Percentiles rank a stretch among this genome's conserved stretches.
phyloP scores from a whole-genome alignment of 2,888 invertebrate genomes.

The Xestobium rufovillosum region DNA sequence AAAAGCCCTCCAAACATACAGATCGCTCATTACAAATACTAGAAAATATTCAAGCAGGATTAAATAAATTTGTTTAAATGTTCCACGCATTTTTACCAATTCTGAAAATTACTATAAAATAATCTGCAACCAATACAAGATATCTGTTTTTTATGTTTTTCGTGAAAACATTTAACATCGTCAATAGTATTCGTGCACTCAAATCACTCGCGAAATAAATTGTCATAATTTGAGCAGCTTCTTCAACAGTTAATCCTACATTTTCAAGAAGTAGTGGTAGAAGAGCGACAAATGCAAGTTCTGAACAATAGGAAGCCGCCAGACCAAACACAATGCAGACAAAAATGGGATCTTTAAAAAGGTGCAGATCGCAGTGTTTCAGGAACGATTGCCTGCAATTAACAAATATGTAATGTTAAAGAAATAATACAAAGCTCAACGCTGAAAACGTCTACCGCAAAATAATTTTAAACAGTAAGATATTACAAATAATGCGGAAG shows the following conservation, averaged over 20 bases:
- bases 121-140: slow-evolving; percentile 57
- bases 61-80: too few species aligned
- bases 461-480: too few species aligned
- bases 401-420: too few species aligned
- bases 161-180: slow-evolving; percentile 52
- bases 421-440: too few species aligned
- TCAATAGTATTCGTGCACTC: slow-evolving; percentile 56
- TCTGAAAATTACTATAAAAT: slow-evolving; percentile 57
- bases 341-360: slow-evolving; percentile 57
- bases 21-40: slow-evolving; percentile 52
- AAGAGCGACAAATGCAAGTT: slow-evolving; percentile 61
- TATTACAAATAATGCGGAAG: too few species aligned
- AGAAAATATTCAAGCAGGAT: too few species aligned
- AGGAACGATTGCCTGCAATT: slow-evolving; percentile 48
- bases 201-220: slow-evolving; percentile 64
- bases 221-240: slow-evolving; percentile 62
- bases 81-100: slow-evolving; percentile 54
- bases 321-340: slow-evolving; percentile 64
- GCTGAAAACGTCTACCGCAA: too few species aligned
- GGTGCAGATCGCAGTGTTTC: slow-evolving; percentile 53
- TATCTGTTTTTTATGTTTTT: slow-evolving; percentile 59
- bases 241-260: slow-evolving; percentile 49
- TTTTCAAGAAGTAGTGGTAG: slow-evolving; percentile 58
- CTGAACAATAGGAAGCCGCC: slow-evolving; percentile 60
- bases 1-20: slow-evolving; percentile 51